Base-by-base conservation (phyloP, 2,113 vertebrate species). In the Vidua chalybeata region DNA sequence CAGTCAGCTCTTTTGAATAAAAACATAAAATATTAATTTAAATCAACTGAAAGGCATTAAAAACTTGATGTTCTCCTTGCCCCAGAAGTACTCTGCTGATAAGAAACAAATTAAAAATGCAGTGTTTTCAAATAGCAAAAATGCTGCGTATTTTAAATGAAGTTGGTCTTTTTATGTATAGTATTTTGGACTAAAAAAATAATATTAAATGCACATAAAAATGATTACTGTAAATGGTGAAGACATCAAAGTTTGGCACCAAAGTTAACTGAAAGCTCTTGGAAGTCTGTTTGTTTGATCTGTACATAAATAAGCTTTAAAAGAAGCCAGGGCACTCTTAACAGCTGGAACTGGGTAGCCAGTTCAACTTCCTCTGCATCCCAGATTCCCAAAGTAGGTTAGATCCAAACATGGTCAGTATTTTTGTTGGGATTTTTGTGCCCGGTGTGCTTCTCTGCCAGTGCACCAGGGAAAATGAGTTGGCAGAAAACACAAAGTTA, bases 81-180 rank as follows among this genome's bases (percentile, higher is more conserved):
- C 95, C 91, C 92, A 95, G 94, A 96, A 95, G 85, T 87, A 89
- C 76, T 88, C 48, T 63, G 59, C 93, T 95, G 96, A 91, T 97
- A 96, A 97, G 96, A 94, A 97, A 93, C 72, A 86, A 97, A 97
- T 97, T 93, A 96, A 95, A 95, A 96, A 92, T 87, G 82, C 74
- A 87, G 71, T 61, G 80, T 77, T 96, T 96, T 86, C 58, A 89
- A 95, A 94, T 78, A 84, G 76, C 81, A 63, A 49, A 90, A 89
- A 89, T 90, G 71, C 52, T 69, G 77, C 62, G 16, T 95, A 85
- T 92, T 94, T 91, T 71, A 78, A 82, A 92, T 75, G 75, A 90
- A 95, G 84, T 39, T 87, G 84, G 84, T 89, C 90, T 96, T 97
- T 92, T 94, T 90, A 93, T 90, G 91, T 78, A 58, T 85, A 89